Evolutionary conservation across 2,113 vertebrate genomes (phyloP).

Genomic region (Talpa occidentalis): DNA sequence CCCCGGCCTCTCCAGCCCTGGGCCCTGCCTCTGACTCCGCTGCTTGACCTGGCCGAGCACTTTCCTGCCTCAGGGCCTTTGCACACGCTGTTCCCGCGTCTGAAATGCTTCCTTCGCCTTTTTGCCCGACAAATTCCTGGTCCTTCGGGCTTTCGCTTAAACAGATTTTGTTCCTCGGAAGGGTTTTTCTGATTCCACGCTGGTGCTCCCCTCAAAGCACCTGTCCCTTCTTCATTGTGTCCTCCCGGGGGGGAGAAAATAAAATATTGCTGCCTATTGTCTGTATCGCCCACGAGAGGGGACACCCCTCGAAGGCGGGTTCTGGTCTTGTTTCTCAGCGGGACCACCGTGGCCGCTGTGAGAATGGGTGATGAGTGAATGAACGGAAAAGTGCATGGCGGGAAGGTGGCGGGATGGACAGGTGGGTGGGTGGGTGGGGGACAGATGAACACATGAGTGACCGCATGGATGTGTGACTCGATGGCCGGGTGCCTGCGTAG

Average conservation of each 20-base stretch:
- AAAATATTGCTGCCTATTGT: neutral
- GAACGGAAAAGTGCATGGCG: rapidly evolving
- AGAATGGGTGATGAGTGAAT: neutral
- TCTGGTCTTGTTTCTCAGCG: neutral
- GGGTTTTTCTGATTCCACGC: neutral
- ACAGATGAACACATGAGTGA: rapidly evolving
- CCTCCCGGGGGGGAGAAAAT: neutral
- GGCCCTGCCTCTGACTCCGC: too few relatives aligned
- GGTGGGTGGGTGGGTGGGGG: too few relatives aligned
- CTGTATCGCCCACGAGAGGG: neutral
- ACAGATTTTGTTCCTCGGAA: neutral
- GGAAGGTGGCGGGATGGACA: rapidly evolving
- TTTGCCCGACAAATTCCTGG: neutral
- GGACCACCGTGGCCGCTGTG: neutral
- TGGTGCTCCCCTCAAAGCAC: neutral
- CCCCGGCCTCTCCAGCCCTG: too few relatives aligned
- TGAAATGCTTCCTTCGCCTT: too few relatives aligned
- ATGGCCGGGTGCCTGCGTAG: neutral
- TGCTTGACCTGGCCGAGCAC: too few relatives aligned
- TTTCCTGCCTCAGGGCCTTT: neutral
- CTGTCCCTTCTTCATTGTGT: neutral
- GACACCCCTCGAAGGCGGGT: neutral
- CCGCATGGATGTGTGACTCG: rapidly evolving
- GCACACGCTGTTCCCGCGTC: neutral
- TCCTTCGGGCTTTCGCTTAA: neutral